These are phyloP conservation scores for Eupithecia vulgata DNA, from an alignment of 2,888 invertebrate genomes.

Conservation along the genomic window DNA sequence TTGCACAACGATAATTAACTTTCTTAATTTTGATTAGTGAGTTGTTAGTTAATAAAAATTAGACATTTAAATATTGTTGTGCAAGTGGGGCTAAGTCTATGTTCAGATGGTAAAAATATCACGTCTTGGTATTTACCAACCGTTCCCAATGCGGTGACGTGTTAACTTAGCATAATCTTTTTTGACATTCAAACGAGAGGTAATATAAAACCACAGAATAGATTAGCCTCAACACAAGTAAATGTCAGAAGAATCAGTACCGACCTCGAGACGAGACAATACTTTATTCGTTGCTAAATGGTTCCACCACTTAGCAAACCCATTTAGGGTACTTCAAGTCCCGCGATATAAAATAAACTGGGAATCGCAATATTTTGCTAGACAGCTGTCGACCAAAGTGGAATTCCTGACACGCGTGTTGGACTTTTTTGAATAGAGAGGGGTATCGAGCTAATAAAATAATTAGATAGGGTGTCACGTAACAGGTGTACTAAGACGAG, in stretches of 20 bases:
- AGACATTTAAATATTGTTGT: too few species aligned
- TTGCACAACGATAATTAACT: too few species aligned
- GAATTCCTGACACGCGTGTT: background rate
- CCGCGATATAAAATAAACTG: constrained; percentile 41
- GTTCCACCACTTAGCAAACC: constrained; percentile 33
- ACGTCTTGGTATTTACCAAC: too few species aligned
- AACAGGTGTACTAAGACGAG: too few species aligned
- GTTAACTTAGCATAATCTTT: too few species aligned
- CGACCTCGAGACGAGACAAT: constrained; percentile 16
- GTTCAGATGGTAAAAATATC: too few species aligned
- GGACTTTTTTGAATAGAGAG: background rate
- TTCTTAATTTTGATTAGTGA: too few species aligned
- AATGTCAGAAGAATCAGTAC: constrained; percentile 10
- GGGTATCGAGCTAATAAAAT: too few species aligned
- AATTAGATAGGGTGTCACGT: too few species aligned
- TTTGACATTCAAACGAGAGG: background rate
- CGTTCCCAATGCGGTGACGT: too few species aligned
- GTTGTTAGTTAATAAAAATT: too few species aligned
- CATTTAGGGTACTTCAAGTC: constrained; percentile 32
- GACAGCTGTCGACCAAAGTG: constrained; percentile 13
- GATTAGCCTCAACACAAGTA: background rate
- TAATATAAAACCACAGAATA: background rate
- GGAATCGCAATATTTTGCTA: constrained; percentile 47
- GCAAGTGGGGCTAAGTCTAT: too few species aligned
- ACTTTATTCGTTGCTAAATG: constrained; percentile 10